Evolutionary conservation across 1,140 invertebrate genomes (phyloP), one percentile per base, ranked within the genome.

Genomic region (Zaprionus capensis): DNA sequence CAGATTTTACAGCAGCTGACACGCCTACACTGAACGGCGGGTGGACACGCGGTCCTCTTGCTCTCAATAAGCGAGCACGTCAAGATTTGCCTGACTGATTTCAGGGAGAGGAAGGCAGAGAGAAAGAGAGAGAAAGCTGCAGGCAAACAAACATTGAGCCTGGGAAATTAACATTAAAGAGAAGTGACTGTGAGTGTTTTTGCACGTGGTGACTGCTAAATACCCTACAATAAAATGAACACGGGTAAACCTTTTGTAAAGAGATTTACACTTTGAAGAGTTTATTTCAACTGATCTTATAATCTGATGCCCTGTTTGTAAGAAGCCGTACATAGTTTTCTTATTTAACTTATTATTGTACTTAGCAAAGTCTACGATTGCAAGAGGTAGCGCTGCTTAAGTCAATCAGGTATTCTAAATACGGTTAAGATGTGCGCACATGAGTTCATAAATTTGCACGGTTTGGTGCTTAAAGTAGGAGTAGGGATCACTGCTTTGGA

Each of bases 11-110:
- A 67, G 36, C 62, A 31, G 31, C 17, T 34, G 31, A 34, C 49
- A 56, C 24, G 49, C 49, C 46, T 22, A 51, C 46, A 12, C 20
- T 1, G 11, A 9, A n/a, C n/a, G 2, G 41, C n/a, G 38, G 38
- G 38, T 41, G 38, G 12, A 41, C 38, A 15, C 38, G 38, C 0
- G 1, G 4, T n/a, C 41, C 6, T 17, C 15, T 17, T n/a, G 41
- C 41, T 46, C n/a, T 63, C 78, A 74, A 80, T 78, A 78, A 78
- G 71, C 66, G 31, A 74, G 78, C 76, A 71, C 78, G 75, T 75
- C 82, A 87, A 81, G 82, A 85, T 76, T 73, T 71, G 71, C 79
- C 71, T 62, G 75, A 15, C 14, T 41, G 38, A 41, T 41, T 41
- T 3, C 38, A 46, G n/a, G 0, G n/a, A n/a, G 41, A 5, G 22